phyloP scores from a whole-genome alignment of 2,797 vertebrate genomes.

The Ctenochaetus hawaiiensis region DNA sequence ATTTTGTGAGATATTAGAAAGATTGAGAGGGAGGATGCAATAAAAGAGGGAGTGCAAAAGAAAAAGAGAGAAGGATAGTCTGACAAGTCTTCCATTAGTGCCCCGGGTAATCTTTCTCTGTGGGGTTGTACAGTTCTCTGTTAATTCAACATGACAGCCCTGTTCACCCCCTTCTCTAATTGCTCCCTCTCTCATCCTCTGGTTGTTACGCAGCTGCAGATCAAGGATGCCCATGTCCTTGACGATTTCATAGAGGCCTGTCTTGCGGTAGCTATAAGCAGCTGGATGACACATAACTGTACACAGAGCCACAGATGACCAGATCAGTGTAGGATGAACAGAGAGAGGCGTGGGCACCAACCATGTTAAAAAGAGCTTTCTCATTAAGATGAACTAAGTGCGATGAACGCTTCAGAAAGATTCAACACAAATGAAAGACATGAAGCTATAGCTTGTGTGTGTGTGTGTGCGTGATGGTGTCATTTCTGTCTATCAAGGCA shows the following conservation, averaged over 20 bases:
- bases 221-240: conserved; percentile 68
- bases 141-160: conserved; percentile 79
- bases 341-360: not conserved
- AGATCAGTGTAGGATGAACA: conserved; percentile 7
- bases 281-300: conserved; percentile 31
- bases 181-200: conserved; percentile 60
- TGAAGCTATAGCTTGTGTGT: not conserved
- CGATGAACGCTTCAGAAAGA: not conserved
- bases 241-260: conserved; percentile 60
- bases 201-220: conserved; percentile 71
- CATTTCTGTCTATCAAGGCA: conserved; percentile 7
- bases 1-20: conserved; percentile 42
- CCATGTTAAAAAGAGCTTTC: not conserved
- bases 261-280: conserved; percentile 54
- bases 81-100: conserved; percentile 73
- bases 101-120: conserved; percentile 63
- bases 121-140: conserved; percentile 57
- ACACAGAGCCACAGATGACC: conserved; percentile 39
- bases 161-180: conserved; percentile 61
- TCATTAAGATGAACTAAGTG: conserved; percentile 4
- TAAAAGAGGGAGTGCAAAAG: conserved; percentile 27
- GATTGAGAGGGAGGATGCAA: conserved; percentile 46
- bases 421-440: not conserved
- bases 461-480: not conserved
- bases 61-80: conserved; percentile 47